These are phyloP conservation scores for Cryptocephalus moraei DNA, from an alignment of 2,888 invertebrate species.

Conservation along the genomic window DNA sequence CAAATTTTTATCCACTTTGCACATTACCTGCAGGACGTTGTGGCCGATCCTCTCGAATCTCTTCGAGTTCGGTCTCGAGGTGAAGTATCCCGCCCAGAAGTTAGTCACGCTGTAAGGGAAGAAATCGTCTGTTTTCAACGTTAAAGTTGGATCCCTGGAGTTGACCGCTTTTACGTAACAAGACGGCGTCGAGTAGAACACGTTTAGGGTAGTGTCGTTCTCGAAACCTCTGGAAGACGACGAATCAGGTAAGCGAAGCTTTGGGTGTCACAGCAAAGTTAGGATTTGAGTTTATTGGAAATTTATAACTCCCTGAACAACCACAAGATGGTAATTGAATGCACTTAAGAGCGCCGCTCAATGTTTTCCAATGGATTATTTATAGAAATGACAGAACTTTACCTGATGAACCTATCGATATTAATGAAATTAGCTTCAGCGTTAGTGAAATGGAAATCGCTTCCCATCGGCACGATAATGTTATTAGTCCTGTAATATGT, in stretches of 20 bases:
- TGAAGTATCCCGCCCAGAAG: slow-evolving; percentile 89
- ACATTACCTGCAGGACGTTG: slow-evolving; percentile 58
- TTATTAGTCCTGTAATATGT: slow-evolving; percentile 43
- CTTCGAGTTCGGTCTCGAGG: slow-evolving; percentile 71
- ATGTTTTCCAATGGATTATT: no score
- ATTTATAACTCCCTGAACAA: no score
- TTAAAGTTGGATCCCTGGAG: slow-evolving; percentile 46
- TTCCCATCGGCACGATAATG: slow-evolving; percentile 54
- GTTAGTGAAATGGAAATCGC: slow-evolving; percentile 52
- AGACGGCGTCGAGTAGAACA: slow-evolving; percentile 76
- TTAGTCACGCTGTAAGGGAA: slow-evolving; percentile 82
- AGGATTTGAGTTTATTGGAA: no score
- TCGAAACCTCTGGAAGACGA: slow-evolving; percentile 7
- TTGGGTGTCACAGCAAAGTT: no score
- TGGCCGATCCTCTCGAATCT: slow-evolving; percentile 65
- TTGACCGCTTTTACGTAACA: slow-evolving; percentile 72
- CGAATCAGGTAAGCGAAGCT: no score
- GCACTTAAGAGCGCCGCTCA: no score
- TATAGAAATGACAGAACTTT: neutral
- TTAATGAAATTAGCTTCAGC: slow-evolving; percentile 49
- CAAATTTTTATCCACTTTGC: no score
- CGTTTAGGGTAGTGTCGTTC: slow-evolving; percentile 45
- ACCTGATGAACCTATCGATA: slow-evolving; percentile 44
- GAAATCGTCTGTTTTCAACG: slow-evolving; percentile 73
- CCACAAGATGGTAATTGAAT: no score